Percentiles rank a stretch among this genome's conserved stretches.
Evolutionary conservation across 2,113 vertebrate species (phyloP).

Genomic region (Notothenia rossii): DNA sequence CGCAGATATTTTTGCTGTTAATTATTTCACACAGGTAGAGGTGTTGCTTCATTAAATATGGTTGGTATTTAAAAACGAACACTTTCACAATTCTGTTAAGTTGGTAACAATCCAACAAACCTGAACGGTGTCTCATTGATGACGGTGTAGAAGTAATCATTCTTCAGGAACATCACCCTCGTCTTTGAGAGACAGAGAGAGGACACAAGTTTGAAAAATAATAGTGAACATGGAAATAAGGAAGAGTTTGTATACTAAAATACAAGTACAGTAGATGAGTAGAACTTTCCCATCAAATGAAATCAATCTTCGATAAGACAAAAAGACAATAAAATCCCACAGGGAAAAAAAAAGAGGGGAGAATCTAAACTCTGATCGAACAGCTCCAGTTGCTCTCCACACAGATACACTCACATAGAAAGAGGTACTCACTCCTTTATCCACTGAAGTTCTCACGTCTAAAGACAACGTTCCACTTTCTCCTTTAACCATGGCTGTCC

Average conservation of each 20-base stretch:
- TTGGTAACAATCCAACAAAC: slow-evolving; percentile 74
- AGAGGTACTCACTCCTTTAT: slow-evolving; percentile 92
- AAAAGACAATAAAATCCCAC: neutral
- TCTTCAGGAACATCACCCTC: slow-evolving; percentile 93
- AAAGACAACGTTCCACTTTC: slow-evolving; percentile 91
- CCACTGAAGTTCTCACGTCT: slow-evolving; percentile 91
- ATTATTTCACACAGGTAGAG: neutral
- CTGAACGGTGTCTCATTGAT: slow-evolving; percentile 97
- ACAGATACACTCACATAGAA: neutral
- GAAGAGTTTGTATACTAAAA: neutral
- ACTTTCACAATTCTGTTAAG: neutral
- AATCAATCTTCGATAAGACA: neutral
- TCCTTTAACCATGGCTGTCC: slow-evolving; percentile 95
- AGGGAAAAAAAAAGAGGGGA: neutral
- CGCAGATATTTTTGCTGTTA: neutral
- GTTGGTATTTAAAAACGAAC: neutral
- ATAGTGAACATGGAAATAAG: too few relatives aligned
- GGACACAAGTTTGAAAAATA: neutral
- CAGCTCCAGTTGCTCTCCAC: neutral
- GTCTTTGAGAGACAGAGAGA: slow-evolving; percentile 79
- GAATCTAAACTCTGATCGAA: neutral
- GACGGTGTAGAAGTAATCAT: slow-evolving; percentile 95
- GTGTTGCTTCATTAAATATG: neutral
- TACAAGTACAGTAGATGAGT: neutral
- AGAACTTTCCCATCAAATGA: neutral